These are phyloP conservation scores for Aphis gossypii DNA, from an alignment of 1,140 invertebrate genomes.

Conservation along the genomic window DNA sequence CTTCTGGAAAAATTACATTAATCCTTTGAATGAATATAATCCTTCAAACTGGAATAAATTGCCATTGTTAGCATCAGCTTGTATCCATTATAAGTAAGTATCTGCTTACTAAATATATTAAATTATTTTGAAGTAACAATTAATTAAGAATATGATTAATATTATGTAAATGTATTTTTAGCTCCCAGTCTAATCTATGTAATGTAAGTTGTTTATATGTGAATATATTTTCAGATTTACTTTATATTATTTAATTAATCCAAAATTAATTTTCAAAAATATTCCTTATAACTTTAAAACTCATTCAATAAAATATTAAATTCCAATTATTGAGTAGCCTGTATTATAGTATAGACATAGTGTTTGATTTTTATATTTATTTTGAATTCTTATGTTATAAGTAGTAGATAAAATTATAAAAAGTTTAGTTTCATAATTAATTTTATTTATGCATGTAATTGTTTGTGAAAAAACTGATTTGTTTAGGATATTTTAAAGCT, in stretches of 20 bases:
- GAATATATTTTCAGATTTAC: not conserved
- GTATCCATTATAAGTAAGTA: constrained; percentile 34
- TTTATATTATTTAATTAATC: not conserved
- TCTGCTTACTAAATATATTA: not conserved
- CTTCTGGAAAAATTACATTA: constrained; percentile 30
- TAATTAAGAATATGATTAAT: not conserved
- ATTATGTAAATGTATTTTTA: constrained; percentile 14
- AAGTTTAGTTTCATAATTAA: not conserved
- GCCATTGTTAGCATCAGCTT: constrained; percentile 22
- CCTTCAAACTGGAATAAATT: constrained; percentile 18
- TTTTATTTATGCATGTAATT: not conserved
- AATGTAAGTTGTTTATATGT: constrained; percentile 16
- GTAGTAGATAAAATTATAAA: not conserved
- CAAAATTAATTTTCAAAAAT: not conserved
- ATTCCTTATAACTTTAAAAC: not conserved
- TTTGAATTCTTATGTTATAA: not conserved
- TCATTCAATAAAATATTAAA: not conserved
- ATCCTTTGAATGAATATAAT: constrained; percentile 20
- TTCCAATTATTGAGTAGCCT: not conserved
- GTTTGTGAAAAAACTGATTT: not conserved
- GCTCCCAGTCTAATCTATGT: not conserved
- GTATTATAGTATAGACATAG: not conserved
- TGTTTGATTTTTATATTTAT: not conserved
- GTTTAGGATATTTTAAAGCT: not conserved
- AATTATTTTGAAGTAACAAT: not conserved